A percentile compares a stretch with the other conserved stretches of the same genome.
Evolutionary conservation across 2,113 vertebrate genomes (phyloP).

Genomic region (Danio rerio): GRCz12tu NC_133191.1:35254001-35254500

Average conservation of each 20-base stretch:
- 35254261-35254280: conserved; percentile 43
- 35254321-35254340: conserved; percentile 58
- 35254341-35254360: conserved; percentile 30
- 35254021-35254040: conserved; percentile 37
- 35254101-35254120: neutral
- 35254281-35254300: conserved; percentile 34
- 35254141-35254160: conserved; percentile 19
- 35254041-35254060: conserved; percentile 20
- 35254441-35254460: conserved; percentile 71
- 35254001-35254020: conserved; percentile 31
- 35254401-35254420: conserved; percentile 43
- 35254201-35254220: conserved; percentile 64
- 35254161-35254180: conserved; percentile 13
- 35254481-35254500: conserved; percentile 63
- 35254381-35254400: conserved; percentile 12
- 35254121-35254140: conserved; percentile 11
- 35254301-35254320: conserved; percentile 63
- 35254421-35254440: conserved; percentile 69
- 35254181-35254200: neutral
- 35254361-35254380: conserved; percentile 26
- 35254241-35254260: conserved; percentile 62
- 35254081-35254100: conserved; percentile 44
- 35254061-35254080: conserved; percentile 12
- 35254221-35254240: conserved; percentile 71
- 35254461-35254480: conserved; percentile 72